Percentiles rank a stretch among this genome's conserved stretches.
Evolutionary conservation across 2,113 vertebrate species (phyloP).

Genomic region (Brienomyrus brachyistius): DNA sequence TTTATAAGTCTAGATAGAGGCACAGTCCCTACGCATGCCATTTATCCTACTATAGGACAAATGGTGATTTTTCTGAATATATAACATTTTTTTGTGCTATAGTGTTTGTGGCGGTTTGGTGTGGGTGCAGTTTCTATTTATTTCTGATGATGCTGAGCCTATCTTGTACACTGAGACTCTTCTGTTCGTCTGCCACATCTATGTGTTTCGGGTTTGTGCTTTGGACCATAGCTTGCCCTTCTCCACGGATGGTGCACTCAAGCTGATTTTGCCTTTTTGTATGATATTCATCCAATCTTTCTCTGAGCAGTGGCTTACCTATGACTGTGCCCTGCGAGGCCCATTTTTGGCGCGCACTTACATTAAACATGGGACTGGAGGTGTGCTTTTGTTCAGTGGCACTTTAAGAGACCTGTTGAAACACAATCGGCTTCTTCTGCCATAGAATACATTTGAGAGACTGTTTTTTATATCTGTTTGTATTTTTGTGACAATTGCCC

Average conservation of each 20-base stretch:
- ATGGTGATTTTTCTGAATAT: not conserved
- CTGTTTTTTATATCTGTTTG: not conserved
- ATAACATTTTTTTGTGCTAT: not conserved
- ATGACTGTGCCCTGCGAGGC: not conserved
- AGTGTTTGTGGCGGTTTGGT: not conserved
- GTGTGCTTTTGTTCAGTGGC: not conserved
- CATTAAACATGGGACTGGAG: not conserved
- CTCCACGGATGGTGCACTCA: not conserved
- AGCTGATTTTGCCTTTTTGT: not conserved
- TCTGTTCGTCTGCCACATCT: not conserved
- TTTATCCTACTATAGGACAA: not conserved
- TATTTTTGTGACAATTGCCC: not conserved
- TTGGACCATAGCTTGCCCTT: not conserved
- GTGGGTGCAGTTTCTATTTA: not conserved
- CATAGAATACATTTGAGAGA: not conserved
- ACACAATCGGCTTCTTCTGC: not conserved
- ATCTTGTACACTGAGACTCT: not conserved
- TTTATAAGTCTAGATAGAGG: not conserved
- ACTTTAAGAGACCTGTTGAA: not conserved
- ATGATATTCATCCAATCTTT: not conserved
- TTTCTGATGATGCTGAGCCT: not conserved
- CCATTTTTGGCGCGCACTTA: not conserved
- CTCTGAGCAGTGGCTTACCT: not conserved
- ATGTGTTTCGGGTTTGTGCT: not conserved
- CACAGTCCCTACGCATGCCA: not conserved